Conservation (phyloP, 2,888 invertebrate species). For the Cabera pusaria region DNA sequence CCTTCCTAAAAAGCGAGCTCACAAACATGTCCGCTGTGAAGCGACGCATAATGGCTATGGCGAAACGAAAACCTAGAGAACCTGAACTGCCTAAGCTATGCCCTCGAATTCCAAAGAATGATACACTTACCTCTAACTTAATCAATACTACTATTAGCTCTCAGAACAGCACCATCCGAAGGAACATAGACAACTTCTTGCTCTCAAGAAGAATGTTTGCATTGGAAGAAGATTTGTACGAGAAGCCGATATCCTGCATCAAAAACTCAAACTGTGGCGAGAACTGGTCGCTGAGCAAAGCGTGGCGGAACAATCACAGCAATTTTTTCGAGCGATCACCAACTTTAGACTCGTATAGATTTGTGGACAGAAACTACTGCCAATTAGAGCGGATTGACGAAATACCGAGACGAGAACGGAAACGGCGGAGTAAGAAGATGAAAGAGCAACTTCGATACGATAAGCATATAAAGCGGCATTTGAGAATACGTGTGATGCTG, state of each 20-base stretch:
- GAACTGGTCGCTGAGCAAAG: slow-evolving; percentile 79
- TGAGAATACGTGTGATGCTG: slow-evolving; percentile 86
- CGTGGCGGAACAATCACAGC: slow-evolving; percentile 68
- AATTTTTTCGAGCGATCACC: slow-evolving; percentile 63
- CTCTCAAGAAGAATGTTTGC: slow-evolving; percentile 67
- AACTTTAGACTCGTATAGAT: slow-evolving; percentile 43
- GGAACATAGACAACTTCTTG: slow-evolving; percentile 71
- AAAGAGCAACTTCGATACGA: slow-evolving; percentile 81
- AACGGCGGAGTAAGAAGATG: slow-evolving; percentile 56
- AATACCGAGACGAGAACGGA: slow-evolving; percentile 58
- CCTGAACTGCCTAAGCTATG: slow-evolving; percentile 59
- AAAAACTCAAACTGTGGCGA: slow-evolving; percentile 70
- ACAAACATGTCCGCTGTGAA: slow-evolving; percentile 77
- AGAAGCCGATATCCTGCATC: slow-evolving; percentile 64
- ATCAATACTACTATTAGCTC: slow-evolving; percentile 69
- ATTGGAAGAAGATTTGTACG: slow-evolving; percentile 72
- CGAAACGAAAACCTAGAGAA: slow-evolving; percentile 61
- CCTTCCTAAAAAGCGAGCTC: slow-evolving; percentile 71
- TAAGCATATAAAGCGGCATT: slow-evolving; percentile 85
- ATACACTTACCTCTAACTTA: slow-evolving; percentile 65
- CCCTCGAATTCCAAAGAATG: slow-evolving; percentile 44
- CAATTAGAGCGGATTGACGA: slow-evolving; percentile 69
- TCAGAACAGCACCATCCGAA: slow-evolving; percentile 63
- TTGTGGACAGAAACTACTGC: slow-evolving; percentile 49
- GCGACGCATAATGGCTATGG: slow-evolving; percentile 68